phyloP scores from a whole-genome alignment of 2,113 vertebrate species.

The Chionomys nivalis region DNA sequence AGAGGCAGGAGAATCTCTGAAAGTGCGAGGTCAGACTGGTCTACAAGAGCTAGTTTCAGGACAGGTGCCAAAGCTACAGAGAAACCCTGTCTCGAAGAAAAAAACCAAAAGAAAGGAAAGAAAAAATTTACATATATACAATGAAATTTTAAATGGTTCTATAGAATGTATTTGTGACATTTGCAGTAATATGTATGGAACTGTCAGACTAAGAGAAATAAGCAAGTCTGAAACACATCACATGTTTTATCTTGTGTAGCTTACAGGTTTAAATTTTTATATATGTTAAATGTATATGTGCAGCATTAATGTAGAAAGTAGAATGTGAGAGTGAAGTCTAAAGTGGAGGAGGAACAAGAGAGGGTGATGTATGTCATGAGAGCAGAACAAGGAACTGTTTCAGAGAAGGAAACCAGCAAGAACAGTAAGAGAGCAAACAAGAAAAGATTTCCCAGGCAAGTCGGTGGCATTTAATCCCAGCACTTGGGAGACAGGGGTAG shows the following conservation, averaged over 20 bases:
- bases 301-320: background rate
- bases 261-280: background rate
- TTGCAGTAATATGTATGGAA: background rate
- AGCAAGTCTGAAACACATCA: background rate
- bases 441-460: background rate
- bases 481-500: background rate
- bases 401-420: background rate
- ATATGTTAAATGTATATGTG: background rate
- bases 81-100: no score
- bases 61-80: no score
- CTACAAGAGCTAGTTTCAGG: no score
- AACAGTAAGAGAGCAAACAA: background rate
- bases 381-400: background rate
- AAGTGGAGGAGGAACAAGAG: no score
- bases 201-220: background rate
- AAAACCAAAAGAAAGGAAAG: no score
- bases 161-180: background rate
- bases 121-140: background rate
- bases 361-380: background rate
- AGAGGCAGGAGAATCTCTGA: no score
- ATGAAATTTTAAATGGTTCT: background rate
- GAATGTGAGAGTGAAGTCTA: background rate
- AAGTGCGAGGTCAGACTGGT: no score
- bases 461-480: background rate
- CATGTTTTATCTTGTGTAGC: background rate